These are phyloP conservation scores for Tragelaphus scriptus DNA, from an alignment of 2,113 vertebrate genomes.

Conservation along the genomic window DNA sequence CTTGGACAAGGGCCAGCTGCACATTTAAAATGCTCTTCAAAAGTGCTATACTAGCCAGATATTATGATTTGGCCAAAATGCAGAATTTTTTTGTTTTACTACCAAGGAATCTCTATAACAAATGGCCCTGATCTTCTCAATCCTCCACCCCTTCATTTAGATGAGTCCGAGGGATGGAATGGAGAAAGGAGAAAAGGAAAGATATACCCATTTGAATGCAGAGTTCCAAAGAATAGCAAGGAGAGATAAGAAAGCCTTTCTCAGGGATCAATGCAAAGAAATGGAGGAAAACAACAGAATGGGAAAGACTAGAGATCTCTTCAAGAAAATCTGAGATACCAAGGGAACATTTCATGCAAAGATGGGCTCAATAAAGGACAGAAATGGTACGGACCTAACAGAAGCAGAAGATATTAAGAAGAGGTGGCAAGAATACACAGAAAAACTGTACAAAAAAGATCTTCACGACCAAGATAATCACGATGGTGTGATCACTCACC, in stretches of 20 bases:
- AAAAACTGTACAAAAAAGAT: neutral
- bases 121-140: neutral
- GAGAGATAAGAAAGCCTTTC: neutral
- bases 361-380: neutral
- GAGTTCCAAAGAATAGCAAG: neutral
- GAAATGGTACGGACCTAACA: neutral
- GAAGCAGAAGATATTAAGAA: neutral
- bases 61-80: neutral
- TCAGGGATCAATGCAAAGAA: neutral
- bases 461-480: neutral
- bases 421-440: neutral
- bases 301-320: neutral
- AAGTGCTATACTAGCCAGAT: neutral
- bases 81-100: neutral
- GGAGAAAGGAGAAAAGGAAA: neutral
- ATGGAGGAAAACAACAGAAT: neutral
- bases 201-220: neutral
- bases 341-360: neutral
- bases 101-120: neutral
- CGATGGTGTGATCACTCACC: fast-evolving
- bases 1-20: neutral
- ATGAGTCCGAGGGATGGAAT: neutral
- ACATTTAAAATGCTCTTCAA: neutral
- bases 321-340: neutral
- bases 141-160: neutral